Conservation (phyloP, 2,797 vertebrate genomes). For the Jordanella pulchra region DNA sequence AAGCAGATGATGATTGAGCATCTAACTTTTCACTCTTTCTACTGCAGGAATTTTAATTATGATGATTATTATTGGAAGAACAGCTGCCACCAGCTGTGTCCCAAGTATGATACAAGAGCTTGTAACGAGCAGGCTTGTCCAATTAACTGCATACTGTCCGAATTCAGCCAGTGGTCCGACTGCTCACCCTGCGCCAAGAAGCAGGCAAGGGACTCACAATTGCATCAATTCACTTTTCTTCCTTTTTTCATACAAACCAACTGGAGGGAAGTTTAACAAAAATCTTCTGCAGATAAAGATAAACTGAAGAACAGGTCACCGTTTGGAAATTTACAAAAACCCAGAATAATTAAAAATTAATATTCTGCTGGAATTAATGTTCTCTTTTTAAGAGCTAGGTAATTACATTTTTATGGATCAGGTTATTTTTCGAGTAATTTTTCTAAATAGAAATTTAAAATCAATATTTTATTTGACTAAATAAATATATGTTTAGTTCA, state of each 20-base stretch:
- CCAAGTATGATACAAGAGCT: slow-evolving; percentile 65
- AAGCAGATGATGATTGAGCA: background rate
- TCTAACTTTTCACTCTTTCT: background rate
- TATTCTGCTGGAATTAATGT: too few species aligned
- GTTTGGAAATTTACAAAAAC: too few species aligned
- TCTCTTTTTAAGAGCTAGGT: too few species aligned
- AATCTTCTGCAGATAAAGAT: too few species aligned
- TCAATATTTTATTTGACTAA: too few species aligned
- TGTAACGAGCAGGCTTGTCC: slow-evolving; percentile 87
- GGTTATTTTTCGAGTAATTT: too few species aligned
- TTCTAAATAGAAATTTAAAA: too few species aligned
- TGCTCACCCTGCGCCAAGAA: slow-evolving; percentile 90
- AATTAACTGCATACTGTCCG: slow-evolving; percentile 85
- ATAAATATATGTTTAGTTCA: too few species aligned
- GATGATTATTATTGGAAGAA: slow-evolving; percentile 80
- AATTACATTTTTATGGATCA: too few species aligned
- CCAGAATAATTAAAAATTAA: too few species aligned
- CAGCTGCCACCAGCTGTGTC: slow-evolving; percentile 82
- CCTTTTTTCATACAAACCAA: background rate
- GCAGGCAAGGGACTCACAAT: slow-evolving; percentile 74
- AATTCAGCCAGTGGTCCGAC: slow-evolving; percentile 88
- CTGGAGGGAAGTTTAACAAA: background rate
- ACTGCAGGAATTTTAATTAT: slow-evolving; percentile 71
- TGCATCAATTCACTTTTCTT: background rate
- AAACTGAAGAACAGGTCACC: too few species aligned